Conservation (phyloP, 2,113 vertebrate genomes). For the Barnardius zonarius region DNA sequence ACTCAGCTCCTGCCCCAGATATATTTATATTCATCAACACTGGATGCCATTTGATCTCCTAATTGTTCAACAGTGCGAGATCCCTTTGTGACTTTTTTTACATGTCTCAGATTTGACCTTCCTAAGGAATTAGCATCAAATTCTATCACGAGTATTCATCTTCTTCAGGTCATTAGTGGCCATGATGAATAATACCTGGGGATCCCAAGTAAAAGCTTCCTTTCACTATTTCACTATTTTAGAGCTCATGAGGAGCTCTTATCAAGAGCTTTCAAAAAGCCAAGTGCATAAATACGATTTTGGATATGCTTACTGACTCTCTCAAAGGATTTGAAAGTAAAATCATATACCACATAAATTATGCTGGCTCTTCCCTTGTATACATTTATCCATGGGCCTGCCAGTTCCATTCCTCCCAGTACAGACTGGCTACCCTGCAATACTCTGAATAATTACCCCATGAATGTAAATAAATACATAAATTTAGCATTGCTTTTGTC, state of each 20-base stretch:
- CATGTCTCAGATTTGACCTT: neutral
- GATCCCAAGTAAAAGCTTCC: neutral
- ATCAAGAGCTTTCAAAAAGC: neutral
- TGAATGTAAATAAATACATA: neutral
- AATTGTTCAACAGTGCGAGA: neutral
- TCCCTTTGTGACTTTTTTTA: neutral
- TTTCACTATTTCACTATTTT: neutral
- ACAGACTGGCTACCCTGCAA: neutral
- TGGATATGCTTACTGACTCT: neutral
- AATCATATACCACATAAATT: neutral
- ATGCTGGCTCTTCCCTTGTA: neutral
- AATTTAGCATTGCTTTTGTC: neutral
- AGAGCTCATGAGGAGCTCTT: neutral
- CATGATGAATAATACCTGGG: neutral
- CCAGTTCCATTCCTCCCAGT: neutral
- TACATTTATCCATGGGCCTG: neutral
- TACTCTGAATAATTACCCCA: neutral
- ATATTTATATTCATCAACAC: neutral
- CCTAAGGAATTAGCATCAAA: neutral
- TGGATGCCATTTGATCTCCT: neutral
- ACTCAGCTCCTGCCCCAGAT: neutral
- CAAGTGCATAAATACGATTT: neutral
- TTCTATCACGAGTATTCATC: neutral
- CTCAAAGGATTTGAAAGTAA: neutral
- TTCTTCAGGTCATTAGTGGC: neutral